A percentile compares a stretch with the other conserved stretches of the same genome.
phyloP scores from a whole-genome alignment of 2,797 vertebrate species.

The Morelia viridis region DNA sequence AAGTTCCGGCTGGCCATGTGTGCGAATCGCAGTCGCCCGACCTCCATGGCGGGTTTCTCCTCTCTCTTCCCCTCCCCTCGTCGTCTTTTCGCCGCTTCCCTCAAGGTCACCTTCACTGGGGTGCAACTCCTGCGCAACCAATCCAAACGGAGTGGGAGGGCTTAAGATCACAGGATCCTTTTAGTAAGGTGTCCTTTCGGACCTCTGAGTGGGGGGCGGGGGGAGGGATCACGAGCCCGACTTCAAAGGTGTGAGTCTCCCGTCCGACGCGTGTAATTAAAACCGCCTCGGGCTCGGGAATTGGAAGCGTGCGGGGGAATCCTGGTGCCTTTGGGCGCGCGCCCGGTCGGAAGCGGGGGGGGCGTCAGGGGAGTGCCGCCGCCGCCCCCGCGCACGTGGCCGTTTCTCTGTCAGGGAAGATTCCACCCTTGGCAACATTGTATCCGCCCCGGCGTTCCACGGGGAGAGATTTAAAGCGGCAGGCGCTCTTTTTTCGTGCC shows the following conservation, averaged over 20 bases:
- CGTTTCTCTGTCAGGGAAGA: background rate
- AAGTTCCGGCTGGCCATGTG: background rate
- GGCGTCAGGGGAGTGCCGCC: too few relatives aligned
- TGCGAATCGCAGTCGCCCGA: background rate
- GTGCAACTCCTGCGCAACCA: constrained; percentile 16
- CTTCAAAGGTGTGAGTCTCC: background rate
- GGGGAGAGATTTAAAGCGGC: background rate
- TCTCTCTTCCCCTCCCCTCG: background rate
- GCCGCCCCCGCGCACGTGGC: background rate
- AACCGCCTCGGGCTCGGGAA: background rate
- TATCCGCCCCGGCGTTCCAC: background rate
- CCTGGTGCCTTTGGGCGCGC: background rate
- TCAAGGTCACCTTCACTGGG: constrained; percentile 60
- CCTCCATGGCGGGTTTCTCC: background rate
- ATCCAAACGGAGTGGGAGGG: background rate
- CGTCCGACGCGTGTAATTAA: background rate
- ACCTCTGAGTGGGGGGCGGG: background rate
- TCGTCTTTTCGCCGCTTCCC: background rate
- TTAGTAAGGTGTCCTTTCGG: background rate
- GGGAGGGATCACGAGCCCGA: background rate
- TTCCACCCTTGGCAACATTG: background rate
- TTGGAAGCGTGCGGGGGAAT: background rate
- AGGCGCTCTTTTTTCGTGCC: too few relatives aligned
- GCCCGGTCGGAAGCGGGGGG: background rate
- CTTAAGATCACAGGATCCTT: background rate